A percentile compares a stretch with the other conserved stretches of the same genome.
These are phyloP conservation scores for Aphidius colemani DNA, from an alignment of 2,888 invertebrate species.

Conservation along the genomic window DNA sequence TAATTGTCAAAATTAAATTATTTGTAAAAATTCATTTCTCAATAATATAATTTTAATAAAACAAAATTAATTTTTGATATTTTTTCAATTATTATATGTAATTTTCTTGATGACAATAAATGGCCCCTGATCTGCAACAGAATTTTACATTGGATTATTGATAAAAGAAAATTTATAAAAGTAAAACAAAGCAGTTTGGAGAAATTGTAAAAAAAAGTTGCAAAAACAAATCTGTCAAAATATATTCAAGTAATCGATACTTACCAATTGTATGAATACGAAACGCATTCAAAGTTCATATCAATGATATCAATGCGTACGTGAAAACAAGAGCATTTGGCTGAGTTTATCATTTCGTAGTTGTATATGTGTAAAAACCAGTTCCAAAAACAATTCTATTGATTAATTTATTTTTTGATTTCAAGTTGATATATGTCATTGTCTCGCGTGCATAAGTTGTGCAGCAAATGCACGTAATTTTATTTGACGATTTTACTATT, in stretches of 20 bases:
- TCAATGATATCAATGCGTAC: too few species aligned
- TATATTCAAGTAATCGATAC: not conserved
- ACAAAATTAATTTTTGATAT: slow-evolving; percentile 12
- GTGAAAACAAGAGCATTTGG: too few species aligned
- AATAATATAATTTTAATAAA: not conserved
- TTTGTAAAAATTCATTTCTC: slow-evolving; percentile 42
- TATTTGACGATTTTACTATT: slow-evolving; percentile 14
- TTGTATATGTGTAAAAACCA: not conserved
- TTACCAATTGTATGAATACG: slow-evolving; percentile 22
- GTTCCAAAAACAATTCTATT: slow-evolving; percentile 24
- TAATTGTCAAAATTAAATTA: slow-evolving; percentile 26
- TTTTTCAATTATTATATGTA: slow-evolving; percentile 44
- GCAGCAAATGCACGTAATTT: slow-evolving; percentile 23
- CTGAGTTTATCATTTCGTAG: not conserved
- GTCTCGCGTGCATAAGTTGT: slow-evolving; percentile 24
- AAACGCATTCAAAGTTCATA: slow-evolving; percentile 7
- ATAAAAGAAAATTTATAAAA: too few species aligned
- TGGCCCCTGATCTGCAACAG: slow-evolving; percentile 54
- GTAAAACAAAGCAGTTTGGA: too few species aligned
- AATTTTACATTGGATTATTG: too few species aligned
- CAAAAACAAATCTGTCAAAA: too few species aligned
- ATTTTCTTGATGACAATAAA: slow-evolving; percentile 48
- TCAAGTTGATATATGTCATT: slow-evolving; percentile 5
- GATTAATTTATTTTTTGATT: slow-evolving; percentile 11
- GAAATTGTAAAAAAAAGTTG: too few species aligned